Evolutionary conservation across 2,888 invertebrate genomes (phyloP).

Genomic region (Rambutsinella grinnellia): DNA sequence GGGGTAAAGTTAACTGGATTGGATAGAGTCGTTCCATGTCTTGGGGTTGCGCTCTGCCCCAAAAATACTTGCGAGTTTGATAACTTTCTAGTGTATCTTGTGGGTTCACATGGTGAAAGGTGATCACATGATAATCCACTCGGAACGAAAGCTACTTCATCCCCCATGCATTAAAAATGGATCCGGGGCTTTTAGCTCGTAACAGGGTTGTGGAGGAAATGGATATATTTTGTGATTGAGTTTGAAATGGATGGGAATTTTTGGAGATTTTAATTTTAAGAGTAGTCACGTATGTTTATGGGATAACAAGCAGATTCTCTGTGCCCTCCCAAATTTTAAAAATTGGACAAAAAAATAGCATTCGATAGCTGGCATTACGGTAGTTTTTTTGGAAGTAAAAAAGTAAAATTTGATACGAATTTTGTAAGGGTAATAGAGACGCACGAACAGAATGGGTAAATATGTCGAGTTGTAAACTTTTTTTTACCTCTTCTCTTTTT

Average conservation of each 20-base stretch:
- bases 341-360: too few species aligned
- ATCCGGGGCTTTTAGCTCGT: too few species aligned
- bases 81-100: neutral
- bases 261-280: too few species aligned
- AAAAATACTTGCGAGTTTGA: neutral
- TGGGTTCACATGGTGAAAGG: conserved; percentile 5
- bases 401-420: neutral
- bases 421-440: neutral
- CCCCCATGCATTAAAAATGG: too few species aligned
- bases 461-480: neutral
- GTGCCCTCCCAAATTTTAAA: too few species aligned
- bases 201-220: neutral
- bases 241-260: neutral
- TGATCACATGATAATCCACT: conserved; percentile 31
- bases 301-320: too few species aligned
- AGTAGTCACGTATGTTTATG: too few species aligned
- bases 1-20: neutral
- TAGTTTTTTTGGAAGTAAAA: neutral
- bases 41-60: neutral
- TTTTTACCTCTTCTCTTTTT: too few species aligned
- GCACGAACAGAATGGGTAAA: neutral
- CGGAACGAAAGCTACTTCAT: conserved; percentile 10
- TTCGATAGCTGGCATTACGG: too few species aligned
- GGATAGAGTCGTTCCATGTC: neutral
- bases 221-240: neutral